Percentiles rank a stretch among this genome's conserved stretches.
Evolutionary conservation across 2,113 vertebrate species (phyloP).

Genomic region (Microcebus tavaratra): DNA sequence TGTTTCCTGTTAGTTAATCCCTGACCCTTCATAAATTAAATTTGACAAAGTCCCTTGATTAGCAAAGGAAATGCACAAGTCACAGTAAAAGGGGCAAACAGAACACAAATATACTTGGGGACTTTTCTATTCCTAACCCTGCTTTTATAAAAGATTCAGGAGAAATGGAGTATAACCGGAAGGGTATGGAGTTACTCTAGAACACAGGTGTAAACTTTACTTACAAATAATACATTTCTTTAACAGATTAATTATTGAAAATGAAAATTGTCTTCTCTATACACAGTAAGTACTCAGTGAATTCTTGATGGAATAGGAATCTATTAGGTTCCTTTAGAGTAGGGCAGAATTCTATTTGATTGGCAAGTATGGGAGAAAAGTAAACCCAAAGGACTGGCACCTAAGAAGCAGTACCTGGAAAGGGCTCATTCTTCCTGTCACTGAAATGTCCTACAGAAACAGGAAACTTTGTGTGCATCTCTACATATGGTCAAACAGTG

Average conservation of each 20-base stretch:
- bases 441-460: background rate
- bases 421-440: background rate
- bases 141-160: background rate
- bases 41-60: background rate
- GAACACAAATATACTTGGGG: background rate
- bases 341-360: background rate
- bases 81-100: background rate
- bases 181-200: background rate
- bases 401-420: background rate
- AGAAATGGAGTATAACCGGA: background rate
- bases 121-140: background rate
- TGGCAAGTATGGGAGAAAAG: background rate
- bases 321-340: background rate
- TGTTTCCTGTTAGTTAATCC: conserved; percentile 11
- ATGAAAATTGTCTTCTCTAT: background rate
- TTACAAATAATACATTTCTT: background rate
- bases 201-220: background rate
- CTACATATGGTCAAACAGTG: background rate
- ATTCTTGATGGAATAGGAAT: background rate
- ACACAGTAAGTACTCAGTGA: background rate
- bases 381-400: background rate
- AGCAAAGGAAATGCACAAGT: conserved; percentile 43
- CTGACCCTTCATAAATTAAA: background rate
- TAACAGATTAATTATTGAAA: background rate
- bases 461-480: background rate